A percentile compares a stretch with the other conserved stretches of the same genome.
phyloP scores from a whole-genome alignment of 2,113 vertebrate genomes.

The Sterrhoptilus dennistouni region DNA sequence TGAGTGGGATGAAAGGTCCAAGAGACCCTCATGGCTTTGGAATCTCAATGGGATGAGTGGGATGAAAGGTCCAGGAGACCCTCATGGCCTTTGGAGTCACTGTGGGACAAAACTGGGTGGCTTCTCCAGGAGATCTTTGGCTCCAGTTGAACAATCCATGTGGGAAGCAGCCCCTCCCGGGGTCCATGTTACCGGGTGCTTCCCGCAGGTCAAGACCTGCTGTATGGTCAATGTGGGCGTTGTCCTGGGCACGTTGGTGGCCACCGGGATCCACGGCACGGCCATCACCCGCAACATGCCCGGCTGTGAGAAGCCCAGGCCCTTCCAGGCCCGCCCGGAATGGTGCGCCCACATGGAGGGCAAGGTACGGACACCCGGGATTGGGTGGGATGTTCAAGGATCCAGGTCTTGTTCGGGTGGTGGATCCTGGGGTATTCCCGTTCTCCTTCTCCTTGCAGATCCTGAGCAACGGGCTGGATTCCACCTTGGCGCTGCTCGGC shows the following conservation, averaged over 20 bases:
- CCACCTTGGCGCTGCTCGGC: neutral
- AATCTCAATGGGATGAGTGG: neutral
- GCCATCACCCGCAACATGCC: neutral
- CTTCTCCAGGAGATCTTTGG: neutral
- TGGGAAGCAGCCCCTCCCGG: rapidly evolving
- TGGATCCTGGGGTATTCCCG: rapidly evolving
- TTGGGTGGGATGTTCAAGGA: rapidly evolving
- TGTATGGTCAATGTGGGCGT: neutral
- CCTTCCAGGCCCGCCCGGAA: rapidly evolving
- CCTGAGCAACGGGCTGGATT: neutral
- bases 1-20: neutral
- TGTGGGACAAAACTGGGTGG: neutral
- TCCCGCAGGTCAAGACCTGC: constrained; percentile 28
- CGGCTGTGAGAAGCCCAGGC: rapidly evolving
- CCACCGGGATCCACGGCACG: neutral
- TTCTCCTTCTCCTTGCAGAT: neutral
- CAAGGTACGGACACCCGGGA: neutral
- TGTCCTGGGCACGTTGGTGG: neutral
- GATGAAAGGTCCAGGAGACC: neutral
- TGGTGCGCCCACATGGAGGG: rapidly evolving
- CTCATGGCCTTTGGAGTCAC: neutral
- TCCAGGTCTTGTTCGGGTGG: rapidly evolving
- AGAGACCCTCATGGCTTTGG: rapidly evolving
- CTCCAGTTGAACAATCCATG: rapidly evolving
- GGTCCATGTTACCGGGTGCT: rapidly evolving